These are phyloP conservation scores for fruit fly (Drosophila melanogaster) DNA, from an alignment of 1,140 invertebrate species.

Conservation along the genomic window DNA sequence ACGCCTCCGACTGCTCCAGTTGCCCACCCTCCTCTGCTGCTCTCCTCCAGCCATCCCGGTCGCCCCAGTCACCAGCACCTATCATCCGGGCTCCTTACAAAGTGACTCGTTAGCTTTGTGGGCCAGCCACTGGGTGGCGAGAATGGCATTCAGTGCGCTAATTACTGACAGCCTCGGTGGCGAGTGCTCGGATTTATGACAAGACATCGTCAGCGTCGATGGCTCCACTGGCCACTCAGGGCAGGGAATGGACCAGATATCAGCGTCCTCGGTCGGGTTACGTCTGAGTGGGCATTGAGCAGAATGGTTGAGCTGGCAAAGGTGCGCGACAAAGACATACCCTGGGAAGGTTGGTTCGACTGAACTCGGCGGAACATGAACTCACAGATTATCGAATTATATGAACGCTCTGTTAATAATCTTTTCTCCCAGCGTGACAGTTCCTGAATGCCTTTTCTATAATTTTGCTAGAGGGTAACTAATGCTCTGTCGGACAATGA, in stretches of 20 bases:
- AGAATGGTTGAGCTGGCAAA: neutral
- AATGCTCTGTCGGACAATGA: conserved; percentile 17
- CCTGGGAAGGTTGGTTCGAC: too few species aligned
- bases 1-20: conserved; percentile 45
- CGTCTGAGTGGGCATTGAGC: conserved; percentile 29
- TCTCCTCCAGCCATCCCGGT: neutral
- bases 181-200: conserved; percentile 73
- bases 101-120: conserved; percentile 76
- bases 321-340: neutral
- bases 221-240: conserved; percentile 36
- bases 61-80: neutral
- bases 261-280: conserved; percentile 20
- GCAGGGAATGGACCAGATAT: conserved; percentile 8
- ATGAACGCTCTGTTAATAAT: too few species aligned
- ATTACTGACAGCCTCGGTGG: conserved; percentile 68
- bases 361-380: too few species aligned
- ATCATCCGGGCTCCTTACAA: conserved; percentile 65
- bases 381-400: too few species aligned
- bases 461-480: neutral
- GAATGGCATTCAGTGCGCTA: conserved; percentile 67
- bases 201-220: conserved; percentile 59
- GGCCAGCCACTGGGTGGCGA: conserved; percentile 19
- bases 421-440: too few species aligned
- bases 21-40: neutral
- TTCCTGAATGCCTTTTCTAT: neutral